Percentiles rank a stretch among this genome's conserved stretches.
phyloP scores from a whole-genome alignment of 2,888 invertebrate species.

The Eutolmus rufibarbis region DNA sequence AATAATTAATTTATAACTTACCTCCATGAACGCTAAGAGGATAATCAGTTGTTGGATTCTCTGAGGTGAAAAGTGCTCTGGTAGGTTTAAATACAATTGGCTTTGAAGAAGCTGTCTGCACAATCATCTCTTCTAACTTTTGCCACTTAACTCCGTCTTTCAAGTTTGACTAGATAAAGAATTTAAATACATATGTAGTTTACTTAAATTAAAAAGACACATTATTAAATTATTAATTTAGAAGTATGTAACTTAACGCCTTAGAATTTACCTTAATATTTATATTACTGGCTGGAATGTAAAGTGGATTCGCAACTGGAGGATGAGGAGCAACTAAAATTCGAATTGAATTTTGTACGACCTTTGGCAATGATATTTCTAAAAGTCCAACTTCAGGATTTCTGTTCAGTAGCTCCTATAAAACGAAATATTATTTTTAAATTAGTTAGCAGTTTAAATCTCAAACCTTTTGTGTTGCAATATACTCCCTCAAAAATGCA shows the following conservation, averaged over 20 bases:
- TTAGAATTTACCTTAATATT: slow-evolving; percentile 53
- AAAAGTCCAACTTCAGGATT: slow-evolving; percentile 64
- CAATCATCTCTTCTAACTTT: slow-evolving; percentile 78
- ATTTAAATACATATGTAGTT: slow-evolving; percentile 13
- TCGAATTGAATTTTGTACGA: slow-evolving; percentile 73
- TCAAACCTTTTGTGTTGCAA: slow-evolving; percentile 80
- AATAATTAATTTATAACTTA: slow-evolving; percentile 51
- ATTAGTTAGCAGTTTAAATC: background rate
- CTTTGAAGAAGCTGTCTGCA: slow-evolving; percentile 73
- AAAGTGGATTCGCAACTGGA: slow-evolving; percentile 53
- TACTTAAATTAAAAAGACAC: background rate
- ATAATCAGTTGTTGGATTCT: slow-evolving; percentile 69
- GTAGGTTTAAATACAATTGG: slow-evolving; percentile 81
- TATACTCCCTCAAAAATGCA: slow-evolving; percentile 85
- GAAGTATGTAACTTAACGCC: no score
- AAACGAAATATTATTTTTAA: background rate
- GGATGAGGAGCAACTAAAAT: slow-evolving; percentile 66
- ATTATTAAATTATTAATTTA: no score
- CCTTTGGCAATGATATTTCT: slow-evolving; percentile 77
- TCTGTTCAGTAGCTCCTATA: slow-evolving; percentile 57
- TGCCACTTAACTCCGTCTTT: slow-evolving; percentile 69
- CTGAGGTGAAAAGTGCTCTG: slow-evolving; percentile 74
- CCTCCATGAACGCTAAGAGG: slow-evolving; percentile 79
- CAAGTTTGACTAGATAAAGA: slow-evolving; percentile 55
- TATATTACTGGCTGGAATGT: slow-evolving; percentile 59